Conservation (phyloP, 2,113 vertebrate species). For the Progne subis region DNA sequence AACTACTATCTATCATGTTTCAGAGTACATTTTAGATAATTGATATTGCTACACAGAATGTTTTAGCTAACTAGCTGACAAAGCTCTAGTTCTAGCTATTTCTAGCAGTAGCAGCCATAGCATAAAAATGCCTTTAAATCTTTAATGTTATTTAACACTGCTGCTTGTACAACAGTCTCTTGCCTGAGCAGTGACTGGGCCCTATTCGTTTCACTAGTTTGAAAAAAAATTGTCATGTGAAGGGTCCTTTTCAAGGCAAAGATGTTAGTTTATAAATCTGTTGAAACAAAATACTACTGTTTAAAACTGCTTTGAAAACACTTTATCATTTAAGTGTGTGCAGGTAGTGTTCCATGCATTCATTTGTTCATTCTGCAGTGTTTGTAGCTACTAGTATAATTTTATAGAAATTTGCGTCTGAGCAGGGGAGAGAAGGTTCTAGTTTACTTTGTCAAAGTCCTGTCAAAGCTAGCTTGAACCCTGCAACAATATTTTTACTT, state of each 20-base stretch:
- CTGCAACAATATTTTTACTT: not conserved
- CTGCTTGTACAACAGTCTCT: not conserved
- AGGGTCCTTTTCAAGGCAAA: not conserved
- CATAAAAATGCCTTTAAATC: not conserved
- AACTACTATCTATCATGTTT: not conserved
- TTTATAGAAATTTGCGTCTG: not conserved
- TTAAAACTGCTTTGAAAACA: not conserved
- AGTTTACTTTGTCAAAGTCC: not conserved
- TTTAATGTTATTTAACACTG: not conserved
- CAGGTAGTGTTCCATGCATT: not conserved
- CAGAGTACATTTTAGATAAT: not conserved
- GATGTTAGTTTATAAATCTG: not conserved
- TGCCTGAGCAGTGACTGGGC: not conserved
- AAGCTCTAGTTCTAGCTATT: no score
- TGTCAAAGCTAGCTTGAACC: not conserved
- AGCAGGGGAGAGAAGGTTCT: not conserved
- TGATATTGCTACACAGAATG: not conserved
- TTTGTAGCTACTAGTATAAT: not conserved
- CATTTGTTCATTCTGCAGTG: not conserved
- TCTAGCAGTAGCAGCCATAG: not conserved
- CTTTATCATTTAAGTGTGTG: not conserved
- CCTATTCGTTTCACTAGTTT: not conserved
- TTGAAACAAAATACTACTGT: not conserved
- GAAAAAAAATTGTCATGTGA: not conserved
- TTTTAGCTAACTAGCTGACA: not conserved